Percentiles rank a stretch among this genome's conserved stretches.
phyloP scores from a whole-genome alignment of 2,113 vertebrate genomes.

The Candoia aspera region DNA sequence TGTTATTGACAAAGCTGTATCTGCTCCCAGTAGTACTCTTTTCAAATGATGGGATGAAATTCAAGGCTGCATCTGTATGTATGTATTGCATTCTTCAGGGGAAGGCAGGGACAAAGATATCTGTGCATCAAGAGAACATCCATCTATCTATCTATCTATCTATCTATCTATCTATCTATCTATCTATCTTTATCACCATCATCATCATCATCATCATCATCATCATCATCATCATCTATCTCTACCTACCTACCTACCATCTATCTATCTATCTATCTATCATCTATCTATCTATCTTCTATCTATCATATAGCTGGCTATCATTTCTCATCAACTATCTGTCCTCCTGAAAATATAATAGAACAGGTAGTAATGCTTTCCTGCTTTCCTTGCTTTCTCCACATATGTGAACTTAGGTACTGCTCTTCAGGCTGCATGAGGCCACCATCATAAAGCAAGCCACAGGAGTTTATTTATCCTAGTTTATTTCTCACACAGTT shows the following conservation, averaged over 20 bases:
- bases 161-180: neutral
- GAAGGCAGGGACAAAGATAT: neutral
- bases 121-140: neutral
- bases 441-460: neutral
- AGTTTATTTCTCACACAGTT: neutral
- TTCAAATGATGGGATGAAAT: neutral
- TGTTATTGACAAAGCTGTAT: constrained; percentile 1
- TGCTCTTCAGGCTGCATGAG: neutral
- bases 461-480: neutral
- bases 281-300: neutral
- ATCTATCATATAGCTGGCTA: neutral
- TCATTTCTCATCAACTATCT: neutral
- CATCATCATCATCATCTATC: too few relatives aligned
- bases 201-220: too few relatives aligned
- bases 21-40: neutral
- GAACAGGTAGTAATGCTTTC: neutral
- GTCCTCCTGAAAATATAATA: neutral
- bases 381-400: neutral
- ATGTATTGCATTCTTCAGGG: neutral
- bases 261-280: neutral
- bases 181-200: too few relatives aligned
- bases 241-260: too few relatives aligned
- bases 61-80: neutral
- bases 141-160: too few relatives aligned
- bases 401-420: neutral